These are phyloP conservation scores for Epizoanthus rinbou DNA, from an alignment of 92 coral and sea anemone genomes.

Conservation along the genomic window DNA sequence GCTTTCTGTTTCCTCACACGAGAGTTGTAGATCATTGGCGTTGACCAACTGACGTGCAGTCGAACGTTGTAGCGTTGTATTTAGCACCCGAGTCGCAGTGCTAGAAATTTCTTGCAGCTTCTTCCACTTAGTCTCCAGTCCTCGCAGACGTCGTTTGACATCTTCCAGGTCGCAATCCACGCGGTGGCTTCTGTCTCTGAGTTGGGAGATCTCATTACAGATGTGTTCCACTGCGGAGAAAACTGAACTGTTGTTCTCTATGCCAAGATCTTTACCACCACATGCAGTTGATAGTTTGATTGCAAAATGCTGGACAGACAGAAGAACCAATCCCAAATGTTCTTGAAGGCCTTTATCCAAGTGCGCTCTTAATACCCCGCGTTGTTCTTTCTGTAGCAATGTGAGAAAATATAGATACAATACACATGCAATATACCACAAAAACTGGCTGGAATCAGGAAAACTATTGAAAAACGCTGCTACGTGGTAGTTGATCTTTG, in stretches of 20 bases:
- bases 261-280: background rate
- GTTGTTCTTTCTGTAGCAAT: constrained; percentile 9
- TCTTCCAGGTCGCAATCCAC: background rate
- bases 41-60: background rate
- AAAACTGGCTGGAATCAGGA: background rate
- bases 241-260: background rate
- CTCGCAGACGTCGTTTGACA: background rate
- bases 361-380: background rate
- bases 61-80: background rate
- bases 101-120: background rate
- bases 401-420: background rate
- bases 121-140: background rate
- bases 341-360: background rate
- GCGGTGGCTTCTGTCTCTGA: background rate
- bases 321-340: constrained; percentile 4
- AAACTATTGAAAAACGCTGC: background rate
- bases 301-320: background rate
- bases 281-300: background rate
- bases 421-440: no score
- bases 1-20: background rate
- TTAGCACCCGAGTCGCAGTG: background rate
- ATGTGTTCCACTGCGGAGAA: constrained; percentile 8
- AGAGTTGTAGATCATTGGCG: background rate
- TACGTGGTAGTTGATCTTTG: background rate
- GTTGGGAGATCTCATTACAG: background rate